Evolutionary conservation across 2,113 vertebrate genomes (phyloP).

Genomic region (Ciconia stormi): DNA sequence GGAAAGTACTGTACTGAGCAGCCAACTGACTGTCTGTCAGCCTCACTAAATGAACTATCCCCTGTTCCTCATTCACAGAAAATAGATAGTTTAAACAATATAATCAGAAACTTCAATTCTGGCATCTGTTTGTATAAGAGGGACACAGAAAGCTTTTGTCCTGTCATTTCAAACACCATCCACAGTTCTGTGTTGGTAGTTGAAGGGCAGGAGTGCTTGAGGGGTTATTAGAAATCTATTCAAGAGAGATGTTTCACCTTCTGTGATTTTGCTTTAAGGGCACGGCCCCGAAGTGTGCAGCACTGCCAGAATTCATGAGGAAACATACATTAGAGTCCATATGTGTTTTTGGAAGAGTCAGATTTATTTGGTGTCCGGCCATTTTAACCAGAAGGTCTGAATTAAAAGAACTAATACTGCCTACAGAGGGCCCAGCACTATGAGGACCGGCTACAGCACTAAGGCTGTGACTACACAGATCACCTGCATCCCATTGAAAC

Average conservation of each 20-base stretch:
- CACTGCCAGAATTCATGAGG: background rate
- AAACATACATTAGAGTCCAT: constrained; percentile 25
- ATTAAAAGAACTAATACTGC: background rate
- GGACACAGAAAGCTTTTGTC: background rate
- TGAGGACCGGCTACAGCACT: background rate
- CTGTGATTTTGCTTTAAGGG: constrained; percentile 1
- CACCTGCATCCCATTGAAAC: background rate
- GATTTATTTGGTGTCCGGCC: constrained; percentile 19
- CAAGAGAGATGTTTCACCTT: background rate
- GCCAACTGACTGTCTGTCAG: constrained; percentile 22
- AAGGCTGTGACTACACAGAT: background rate
- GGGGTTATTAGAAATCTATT: background rate
- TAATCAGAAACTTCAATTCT: background rate
- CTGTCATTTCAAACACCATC: background rate
- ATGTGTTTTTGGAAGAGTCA: constrained; percentile 11
- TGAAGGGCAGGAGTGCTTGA: background rate
- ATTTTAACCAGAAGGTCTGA: constrained; percentile 32
- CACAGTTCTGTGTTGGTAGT: background rate
- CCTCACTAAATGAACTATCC: background rate
- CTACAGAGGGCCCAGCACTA: background rate
- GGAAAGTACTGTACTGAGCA: background rate
- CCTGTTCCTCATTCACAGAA: background rate
- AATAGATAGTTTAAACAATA: background rate
- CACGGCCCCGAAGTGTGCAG: background rate
- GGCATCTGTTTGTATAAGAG: background rate